Evolutionary conservation across 2,113 vertebrate species (phyloP), one percentile per base, ranked within the genome.

Genomic region (Melanostigma gelatinosum): DNA sequence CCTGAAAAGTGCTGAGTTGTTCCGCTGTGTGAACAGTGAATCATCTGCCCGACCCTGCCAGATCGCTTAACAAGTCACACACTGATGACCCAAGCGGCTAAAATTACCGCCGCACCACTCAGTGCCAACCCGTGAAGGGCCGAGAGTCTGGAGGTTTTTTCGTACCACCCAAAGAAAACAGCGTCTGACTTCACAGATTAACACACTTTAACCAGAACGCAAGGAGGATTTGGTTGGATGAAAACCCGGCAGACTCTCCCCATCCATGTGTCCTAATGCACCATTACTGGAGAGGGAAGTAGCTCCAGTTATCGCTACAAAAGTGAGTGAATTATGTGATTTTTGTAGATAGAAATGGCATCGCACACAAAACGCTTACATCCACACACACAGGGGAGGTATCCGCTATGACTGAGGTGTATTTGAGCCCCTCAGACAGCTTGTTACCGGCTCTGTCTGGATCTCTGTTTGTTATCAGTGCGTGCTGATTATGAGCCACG

Each of bases 381-480:
- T 16, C 2, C 13, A 60, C 60, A 22, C 60, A 60, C 58, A 32
- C 29, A 15, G 18, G 13, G 27, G 57, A 71, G 58, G 72, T 72
- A n/a, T 75, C 68, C 87, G 73, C 27, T 40, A 63, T 83, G 74
- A 66, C 36, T 72, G 69, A 44, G 79, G 80, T 89, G 80, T 77
- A 57, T 75, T 78, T 29, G 75, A 87, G 80, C 48, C 65, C 73
- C 81, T 85, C 77, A 89, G 82, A 73, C 80, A 63, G 67, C 69
- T 44, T 32, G 52, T 62, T 80, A 72, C 62, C 72, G 72, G 29
- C 58, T 75, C 79, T 77, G 82, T 88, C 83, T 88, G 82, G 62
- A 77, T 77, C 72, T 80, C 50, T 84, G 66, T 68, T 74, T 79
- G 85, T 90, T 84, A 87, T 74, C 86, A 69, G 73, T 54, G 67